Evolutionary conservation across 2,888 invertebrate species (phyloP).

Genomic region (Drosophila melanosoma): DNA sequence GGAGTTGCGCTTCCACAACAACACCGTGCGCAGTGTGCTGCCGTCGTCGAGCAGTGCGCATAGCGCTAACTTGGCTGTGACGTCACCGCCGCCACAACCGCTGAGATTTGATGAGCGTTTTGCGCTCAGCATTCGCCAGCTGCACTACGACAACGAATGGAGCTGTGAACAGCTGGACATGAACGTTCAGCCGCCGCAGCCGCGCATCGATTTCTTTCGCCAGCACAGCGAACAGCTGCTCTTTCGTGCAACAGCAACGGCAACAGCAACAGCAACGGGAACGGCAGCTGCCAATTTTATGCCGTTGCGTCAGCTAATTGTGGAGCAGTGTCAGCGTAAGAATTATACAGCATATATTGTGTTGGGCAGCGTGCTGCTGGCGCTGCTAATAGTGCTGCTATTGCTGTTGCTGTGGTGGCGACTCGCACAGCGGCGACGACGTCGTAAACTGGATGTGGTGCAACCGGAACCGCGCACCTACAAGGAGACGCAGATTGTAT

Average conservation of each 20-base stretch:
- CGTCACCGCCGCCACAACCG: slow-evolving; percentile 66
- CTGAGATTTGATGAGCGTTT: slow-evolving; percentile 81
- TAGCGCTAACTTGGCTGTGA: neutral
- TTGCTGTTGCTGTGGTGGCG: slow-evolving; percentile 84
- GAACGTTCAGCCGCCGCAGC: slow-evolving; percentile 65
- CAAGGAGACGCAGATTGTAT: slow-evolving; percentile 93
- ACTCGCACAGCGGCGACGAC: slow-evolving; percentile 86
- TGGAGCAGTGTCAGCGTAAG: slow-evolving; percentile 73
- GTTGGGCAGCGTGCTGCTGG: slow-evolving; percentile 85
- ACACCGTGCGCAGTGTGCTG: slow-evolving; percentile 70
- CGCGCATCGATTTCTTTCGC: slow-evolving; percentile 81
- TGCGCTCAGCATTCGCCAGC: slow-evolving; percentile 77
- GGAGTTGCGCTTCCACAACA: slow-evolving; percentile 83
- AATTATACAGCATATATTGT: slow-evolving; percentile 85
- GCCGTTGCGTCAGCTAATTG: slow-evolving; percentile 78
- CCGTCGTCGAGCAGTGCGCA: neutral
- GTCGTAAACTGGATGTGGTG: slow-evolving; percentile 88
- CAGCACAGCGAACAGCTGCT: slow-evolving; percentile 76
- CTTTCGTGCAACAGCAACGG: slow-evolving; percentile 54
- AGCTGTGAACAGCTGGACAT: slow-evolving; percentile 78
- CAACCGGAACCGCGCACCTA: slow-evolving; percentile 93
- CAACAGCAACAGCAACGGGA: neutral
- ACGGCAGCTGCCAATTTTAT: slow-evolving; percentile 43
- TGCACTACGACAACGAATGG: slow-evolving; percentile 78
- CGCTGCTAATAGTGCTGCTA: slow-evolving; percentile 85